phyloP scores from a whole-genome alignment of 2,888 invertebrate genomes.

The Folsomia candida region DNA sequence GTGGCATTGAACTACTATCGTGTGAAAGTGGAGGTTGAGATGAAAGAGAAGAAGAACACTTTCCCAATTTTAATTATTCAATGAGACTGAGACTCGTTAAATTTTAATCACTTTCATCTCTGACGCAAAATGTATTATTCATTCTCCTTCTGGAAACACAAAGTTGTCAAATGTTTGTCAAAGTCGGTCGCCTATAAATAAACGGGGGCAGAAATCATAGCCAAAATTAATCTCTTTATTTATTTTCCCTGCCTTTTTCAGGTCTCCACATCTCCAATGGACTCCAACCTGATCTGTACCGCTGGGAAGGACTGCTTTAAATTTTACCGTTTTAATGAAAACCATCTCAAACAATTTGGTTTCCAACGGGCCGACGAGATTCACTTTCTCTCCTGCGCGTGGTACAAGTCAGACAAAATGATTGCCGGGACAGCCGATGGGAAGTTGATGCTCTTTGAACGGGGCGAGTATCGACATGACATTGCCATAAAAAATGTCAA shows the following conservation, averaged over 20 bases:
- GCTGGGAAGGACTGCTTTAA: conserved; percentile 66
- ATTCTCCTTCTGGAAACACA: too few species aligned
- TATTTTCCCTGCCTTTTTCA: too few species aligned
- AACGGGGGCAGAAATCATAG: too few species aligned
- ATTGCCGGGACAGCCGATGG: conserved; percentile 77
- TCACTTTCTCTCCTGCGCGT: conserved; percentile 71
- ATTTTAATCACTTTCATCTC: too few species aligned
- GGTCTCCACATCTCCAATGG: conserved; percentile 75
- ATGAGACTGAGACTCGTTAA: too few species aligned
- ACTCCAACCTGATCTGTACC: conserved; percentile 70
- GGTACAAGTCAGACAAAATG: conserved; percentile 76
- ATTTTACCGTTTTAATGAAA: conserved; percentile 73
- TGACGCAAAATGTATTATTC: too few species aligned
- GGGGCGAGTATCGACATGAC: conserved; percentile 73
- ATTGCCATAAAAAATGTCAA: conserved; percentile 64
- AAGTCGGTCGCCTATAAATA: neutral
- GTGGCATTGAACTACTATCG: too few species aligned
- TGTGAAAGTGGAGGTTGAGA: neutral
- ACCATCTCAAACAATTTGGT: conserved; percentile 77
- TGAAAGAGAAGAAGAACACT: too few species aligned
- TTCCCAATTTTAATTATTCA: too few species aligned
- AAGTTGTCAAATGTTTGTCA: neutral
- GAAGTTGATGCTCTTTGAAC: conserved; percentile 74
- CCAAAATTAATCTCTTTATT: neutral
- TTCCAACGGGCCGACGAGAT: conserved; percentile 77